A percentile compares a stretch with the other conserved stretches of the same genome.
Conservation (phyloP, 2,797 vertebrate species). For the Coreius guichenoti region DNA sequence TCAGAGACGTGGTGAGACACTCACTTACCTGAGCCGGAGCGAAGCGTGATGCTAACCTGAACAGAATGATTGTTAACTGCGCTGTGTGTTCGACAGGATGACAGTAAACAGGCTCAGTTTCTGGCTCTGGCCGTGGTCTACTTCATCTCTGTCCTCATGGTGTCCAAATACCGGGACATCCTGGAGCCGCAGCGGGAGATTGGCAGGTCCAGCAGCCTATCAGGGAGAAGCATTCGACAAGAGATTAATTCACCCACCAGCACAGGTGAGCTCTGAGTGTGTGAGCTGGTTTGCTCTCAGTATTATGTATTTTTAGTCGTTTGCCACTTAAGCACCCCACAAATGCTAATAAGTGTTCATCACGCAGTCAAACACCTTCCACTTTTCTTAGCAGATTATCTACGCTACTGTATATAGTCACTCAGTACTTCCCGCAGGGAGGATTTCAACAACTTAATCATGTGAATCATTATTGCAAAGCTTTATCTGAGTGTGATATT, state of each 20-base stretch:
- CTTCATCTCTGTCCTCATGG: slow-evolving; percentile 99
- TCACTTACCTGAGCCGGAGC: slow-evolving; percentile 15
- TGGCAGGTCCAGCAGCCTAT: slow-evolving; percentile 91
- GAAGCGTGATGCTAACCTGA: slow-evolving; percentile 10
- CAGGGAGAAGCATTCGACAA: slow-evolving; percentile 94
- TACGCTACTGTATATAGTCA: not conserved
- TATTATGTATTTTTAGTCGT: slow-evolving; percentile 12
- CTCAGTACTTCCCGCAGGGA: not conserved
- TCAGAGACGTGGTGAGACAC: slow-evolving; percentile 95
- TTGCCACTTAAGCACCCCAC: not conserved
- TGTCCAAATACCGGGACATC: slow-evolving; percentile 98
- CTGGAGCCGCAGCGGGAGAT: slow-evolving; percentile 97
- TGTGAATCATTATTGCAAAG: slow-evolving; percentile 18
- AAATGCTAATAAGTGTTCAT: not conserved
- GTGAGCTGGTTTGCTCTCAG: slow-evolving; percentile 30
- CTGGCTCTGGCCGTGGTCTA: slow-evolving; percentile 97
- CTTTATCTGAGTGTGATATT: slow-evolving; percentile 24
- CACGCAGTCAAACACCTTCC: not conserved
- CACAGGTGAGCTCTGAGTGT: slow-evolving; percentile 84
- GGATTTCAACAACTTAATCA: not conserved
- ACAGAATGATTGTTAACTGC: slow-evolving; percentile 22
- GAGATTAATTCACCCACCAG: slow-evolving; percentile 99
- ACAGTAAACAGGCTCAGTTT: slow-evolving; percentile 98
- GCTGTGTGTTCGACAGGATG: slow-evolving; percentile 81
- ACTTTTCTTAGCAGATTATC: not conserved